Evolutionary conservation across 2,797 vertebrate species (phyloP).

Genomic region (Psittacula derbiana): DNA sequence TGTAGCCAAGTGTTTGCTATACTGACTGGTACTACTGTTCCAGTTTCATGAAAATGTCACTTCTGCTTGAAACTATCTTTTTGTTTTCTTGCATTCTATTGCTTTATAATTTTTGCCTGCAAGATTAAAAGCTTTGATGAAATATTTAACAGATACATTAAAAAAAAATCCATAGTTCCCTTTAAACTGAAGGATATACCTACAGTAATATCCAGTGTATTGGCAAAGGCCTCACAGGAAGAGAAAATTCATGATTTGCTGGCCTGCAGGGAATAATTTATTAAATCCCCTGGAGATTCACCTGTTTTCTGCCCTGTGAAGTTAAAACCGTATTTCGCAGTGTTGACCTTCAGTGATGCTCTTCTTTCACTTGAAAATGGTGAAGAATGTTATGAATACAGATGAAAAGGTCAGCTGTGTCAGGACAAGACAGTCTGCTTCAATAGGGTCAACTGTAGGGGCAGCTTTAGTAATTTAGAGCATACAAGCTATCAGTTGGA

Average conservation of each 20-base stretch:
- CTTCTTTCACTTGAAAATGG: slow-evolving; percentile 5
- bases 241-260: neutral
- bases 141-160: neutral
- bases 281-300: neutral
- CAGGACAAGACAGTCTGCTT: neutral
- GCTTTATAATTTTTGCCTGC: neutral
- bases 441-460: neutral
- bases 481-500: neutral
- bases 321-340: neutral
- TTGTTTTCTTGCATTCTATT: neutral
- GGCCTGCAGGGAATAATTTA: neutral
- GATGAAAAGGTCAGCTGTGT: neutral
- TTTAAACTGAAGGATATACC: neutral
- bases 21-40: neutral
- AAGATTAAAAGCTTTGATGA: slow-evolving; percentile 10
- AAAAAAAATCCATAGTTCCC: neutral
- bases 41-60: neutral
- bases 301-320: neutral
- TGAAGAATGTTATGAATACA: neutral
- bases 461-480: slow-evolving; percentile 24
- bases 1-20: neutral
- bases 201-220: neutral
- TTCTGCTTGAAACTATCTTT: neutral
- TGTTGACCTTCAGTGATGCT: neutral
- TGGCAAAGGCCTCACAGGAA: neutral